A percentile compares a stretch with the other conserved stretches of the same genome.
Evolutionary conservation across 2,797 vertebrate genomes (phyloP).

Genomic region (Oreochromis grahami): DNA sequence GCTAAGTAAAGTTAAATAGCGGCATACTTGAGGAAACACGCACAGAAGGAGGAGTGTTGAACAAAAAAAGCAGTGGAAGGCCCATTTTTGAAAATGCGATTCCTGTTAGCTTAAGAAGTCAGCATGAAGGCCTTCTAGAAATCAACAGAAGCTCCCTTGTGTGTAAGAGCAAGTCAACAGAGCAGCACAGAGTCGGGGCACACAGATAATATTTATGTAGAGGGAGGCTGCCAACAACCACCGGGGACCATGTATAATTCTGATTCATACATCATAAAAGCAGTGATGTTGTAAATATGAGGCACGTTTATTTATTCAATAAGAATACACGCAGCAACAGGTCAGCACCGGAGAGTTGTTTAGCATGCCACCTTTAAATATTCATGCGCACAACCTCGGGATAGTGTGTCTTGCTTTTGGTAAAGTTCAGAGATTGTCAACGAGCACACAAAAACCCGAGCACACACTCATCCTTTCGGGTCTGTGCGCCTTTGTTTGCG

Average conservation of each 20-base stretch:
- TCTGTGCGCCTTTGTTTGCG: not conserved
- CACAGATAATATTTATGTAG: constrained; percentile 76
- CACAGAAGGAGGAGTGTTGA: not conserved
- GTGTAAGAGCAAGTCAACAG: constrained; percentile 69
- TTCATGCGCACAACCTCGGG: constrained; percentile 18
- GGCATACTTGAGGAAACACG: not conserved
- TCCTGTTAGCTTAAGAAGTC: constrained; percentile 50
- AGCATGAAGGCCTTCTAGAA: constrained; percentile 63
- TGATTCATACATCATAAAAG: constrained; percentile 70
- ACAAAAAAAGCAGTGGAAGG: not conserved
- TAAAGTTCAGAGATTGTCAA: constrained; percentile 16
- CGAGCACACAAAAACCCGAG: not conserved
- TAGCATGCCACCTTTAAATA: constrained; percentile 29
- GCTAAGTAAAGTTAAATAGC: not conserved
- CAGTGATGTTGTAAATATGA: constrained; percentile 63
- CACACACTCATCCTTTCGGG: not conserved
- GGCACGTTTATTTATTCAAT: constrained; percentile 50
- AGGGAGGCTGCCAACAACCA: constrained; percentile 54
- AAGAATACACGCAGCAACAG: constrained; percentile 43
- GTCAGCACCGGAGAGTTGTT: constrained; percentile 39
- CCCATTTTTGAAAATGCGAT: constrained; percentile 48
- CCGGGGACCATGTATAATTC: constrained; percentile 71
- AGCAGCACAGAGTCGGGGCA: constrained; percentile 38
- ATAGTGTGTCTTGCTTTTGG: constrained; percentile 23
- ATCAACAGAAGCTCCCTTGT: constrained; percentile 71